These are phyloP conservation scores for Spilosoma lubricipeda DNA, from an alignment of 2,888 invertebrate species.

Conservation along the genomic window DNA sequence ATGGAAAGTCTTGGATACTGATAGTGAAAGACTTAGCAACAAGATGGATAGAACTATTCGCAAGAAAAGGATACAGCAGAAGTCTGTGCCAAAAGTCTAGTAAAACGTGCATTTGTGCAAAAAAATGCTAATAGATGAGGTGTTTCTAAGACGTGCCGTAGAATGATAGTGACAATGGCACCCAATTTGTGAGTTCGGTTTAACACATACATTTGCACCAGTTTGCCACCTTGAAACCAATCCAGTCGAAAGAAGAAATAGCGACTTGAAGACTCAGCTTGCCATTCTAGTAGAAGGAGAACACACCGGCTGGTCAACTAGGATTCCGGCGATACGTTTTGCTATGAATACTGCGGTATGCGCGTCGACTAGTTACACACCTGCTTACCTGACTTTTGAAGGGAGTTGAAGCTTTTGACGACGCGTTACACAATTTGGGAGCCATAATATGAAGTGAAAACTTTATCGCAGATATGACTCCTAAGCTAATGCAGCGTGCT, in stretches of 20 bases:
- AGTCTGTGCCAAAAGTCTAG: neutral
- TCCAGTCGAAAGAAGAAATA: neutral
- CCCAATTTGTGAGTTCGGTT: neutral
- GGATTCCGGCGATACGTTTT: neutral
- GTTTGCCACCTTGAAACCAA: neutral
- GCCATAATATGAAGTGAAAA: constrained; percentile 19
- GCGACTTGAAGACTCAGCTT: constrained; percentile 24
- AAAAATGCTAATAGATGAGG: neutral
- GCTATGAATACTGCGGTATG: neutral
- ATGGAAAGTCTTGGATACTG: neutral
- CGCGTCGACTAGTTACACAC: neutral
- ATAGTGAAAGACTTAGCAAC: neutral
- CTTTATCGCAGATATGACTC: constrained; percentile 26
- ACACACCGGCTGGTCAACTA: neutral
- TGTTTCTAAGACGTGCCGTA: neutral
- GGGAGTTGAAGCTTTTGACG: neutral
- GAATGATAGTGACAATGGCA: neutral
- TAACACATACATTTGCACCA: neutral
- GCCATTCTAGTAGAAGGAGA: constrained; percentile 27
- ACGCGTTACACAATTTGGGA: constrained; percentile 3
- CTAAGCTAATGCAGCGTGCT: constrained; percentile 24
- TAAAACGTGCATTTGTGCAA: too few species aligned
- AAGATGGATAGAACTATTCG: neutral
- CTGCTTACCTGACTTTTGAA: constrained; percentile 7
- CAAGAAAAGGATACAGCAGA: neutral